Evolutionary conservation across 2,113 vertebrate species (phyloP).

Genomic region (Labeo rohita): DNA sequence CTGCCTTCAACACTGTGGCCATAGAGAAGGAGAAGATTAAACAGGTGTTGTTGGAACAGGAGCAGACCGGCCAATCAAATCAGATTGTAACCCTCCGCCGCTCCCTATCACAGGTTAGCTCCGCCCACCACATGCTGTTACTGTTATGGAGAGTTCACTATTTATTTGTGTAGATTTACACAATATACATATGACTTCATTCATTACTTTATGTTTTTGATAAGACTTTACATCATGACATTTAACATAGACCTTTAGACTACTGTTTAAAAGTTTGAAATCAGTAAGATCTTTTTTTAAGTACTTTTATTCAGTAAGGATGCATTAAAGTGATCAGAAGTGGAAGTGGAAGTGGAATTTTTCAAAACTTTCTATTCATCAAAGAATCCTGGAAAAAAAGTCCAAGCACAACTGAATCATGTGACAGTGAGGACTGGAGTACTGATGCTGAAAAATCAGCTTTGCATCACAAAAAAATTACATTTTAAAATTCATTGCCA

Average conservation of each 20-base stretch:
- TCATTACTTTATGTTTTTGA: background rate
- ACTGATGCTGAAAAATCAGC: too few species aligned
- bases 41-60: slow-evolving; percentile 92
- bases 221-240: background rate
- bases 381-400: too few species aligned
- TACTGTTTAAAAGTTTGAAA: background rate
- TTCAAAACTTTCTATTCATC: background rate
- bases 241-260: background rate
- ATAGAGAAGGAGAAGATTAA: slow-evolving; percentile 99
- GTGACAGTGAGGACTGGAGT: too few species aligned
- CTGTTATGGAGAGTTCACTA: background rate
- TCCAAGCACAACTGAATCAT: too few species aligned
- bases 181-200: background rate
- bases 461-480: too few species aligned
- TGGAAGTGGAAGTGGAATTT: background rate
- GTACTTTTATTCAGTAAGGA: background rate
- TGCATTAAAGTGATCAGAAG: background rate
- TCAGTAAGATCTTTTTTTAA: background rate
- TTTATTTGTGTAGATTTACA: background rate
- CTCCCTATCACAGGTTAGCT: slow-evolving; percentile 93
- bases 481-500: background rate
- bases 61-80: slow-evolving; percentile 83
- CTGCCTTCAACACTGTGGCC: slow-evolving; percentile 97
- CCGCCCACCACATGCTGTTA: background rate
- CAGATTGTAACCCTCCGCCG: slow-evolving; percentile 92